Percentiles rank a stretch among this genome's conserved stretches.
Evolutionary conservation across 2,797 vertebrate genomes (phyloP).

Genomic region (Psittacula echo): DNA sequence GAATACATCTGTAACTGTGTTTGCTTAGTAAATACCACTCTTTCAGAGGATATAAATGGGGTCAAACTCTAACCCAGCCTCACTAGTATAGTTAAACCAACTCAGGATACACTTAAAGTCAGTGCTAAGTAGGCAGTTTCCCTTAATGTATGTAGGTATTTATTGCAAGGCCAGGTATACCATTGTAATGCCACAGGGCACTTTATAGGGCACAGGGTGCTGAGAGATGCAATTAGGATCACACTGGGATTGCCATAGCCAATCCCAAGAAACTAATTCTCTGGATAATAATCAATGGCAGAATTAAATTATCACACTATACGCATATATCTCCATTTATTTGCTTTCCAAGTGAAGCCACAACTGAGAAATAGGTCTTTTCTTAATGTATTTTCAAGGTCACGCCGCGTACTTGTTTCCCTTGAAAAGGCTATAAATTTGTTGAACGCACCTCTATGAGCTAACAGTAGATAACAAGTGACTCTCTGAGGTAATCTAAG

Average conservation of each 20-base stretch:
- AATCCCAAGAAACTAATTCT: not conserved
- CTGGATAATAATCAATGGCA: not conserved
- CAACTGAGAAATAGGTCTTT: not conserved
- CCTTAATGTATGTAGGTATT: not conserved
- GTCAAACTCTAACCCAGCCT: not conserved
- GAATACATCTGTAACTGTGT: not conserved
- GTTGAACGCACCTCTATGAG: conserved; percentile 9
- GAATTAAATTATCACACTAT: not conserved
- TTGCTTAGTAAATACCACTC: not conserved
- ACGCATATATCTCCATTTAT: not conserved
- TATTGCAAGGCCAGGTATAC: not conserved
- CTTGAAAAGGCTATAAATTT: conserved; percentile 35
- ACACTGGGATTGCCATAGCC: not conserved
- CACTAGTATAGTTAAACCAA: not conserved
- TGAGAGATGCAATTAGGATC: not conserved
- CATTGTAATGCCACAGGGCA: not conserved
- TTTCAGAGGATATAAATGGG: conserved; percentile 1
- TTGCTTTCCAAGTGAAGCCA: not conserved
- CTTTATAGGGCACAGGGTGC: not conserved
- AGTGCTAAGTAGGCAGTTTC: not conserved
- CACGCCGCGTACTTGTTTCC: conserved; percentile 10
- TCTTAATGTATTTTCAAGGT: conserved; percentile 42
- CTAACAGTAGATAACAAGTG: conserved; percentile 52
- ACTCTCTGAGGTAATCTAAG: conserved; percentile 51
- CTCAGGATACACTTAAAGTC: not conserved